Evolutionary conservation across 2,797 vertebrate species (phyloP), one percentile per base, ranked within the genome.

Genomic region (Acipenser oxyrinchus): DNA sequence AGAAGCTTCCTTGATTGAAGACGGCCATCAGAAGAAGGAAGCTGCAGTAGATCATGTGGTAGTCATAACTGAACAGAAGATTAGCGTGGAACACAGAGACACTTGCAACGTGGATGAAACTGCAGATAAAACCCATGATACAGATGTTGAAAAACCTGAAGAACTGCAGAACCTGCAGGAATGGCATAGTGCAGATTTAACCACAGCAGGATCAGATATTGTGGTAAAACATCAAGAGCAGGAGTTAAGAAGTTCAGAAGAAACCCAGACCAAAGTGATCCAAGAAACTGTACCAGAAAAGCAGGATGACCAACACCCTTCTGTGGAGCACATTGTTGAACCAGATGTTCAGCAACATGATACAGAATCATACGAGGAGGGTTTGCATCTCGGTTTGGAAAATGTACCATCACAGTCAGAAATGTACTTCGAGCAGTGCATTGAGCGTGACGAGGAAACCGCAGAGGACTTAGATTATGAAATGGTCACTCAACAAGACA

Each of bases 401-500:
- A 74, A 53, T 52, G 72, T 61, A 2, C 66, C 63, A 49, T 66
- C 68, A 61, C 72, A 76, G 6, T 13, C 68, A 70, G 75, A 77
- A 12, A 23, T 68, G 51, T 68, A 66, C 60, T 73, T 71, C 10
- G 69, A 75, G 58, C 80, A 73, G 23, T 72, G 53, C 53, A 50
- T 6, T 51, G 65, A 70, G 11, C 15, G 63, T 69, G 78, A 76
- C 61, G 89, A 90, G 68, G 84, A 84, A 64, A 78, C 83, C 0
- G 71, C 76, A 6, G 91, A 92, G 64, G 88, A 90, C 59, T 76
- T 87, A 53, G 88, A 84, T 70, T 94, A 91, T 73, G 94, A 94
- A 70, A 76, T 93, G 5, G 84, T 94, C 74, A 83, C 78, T 4
- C 78, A 85, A 73, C 82, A 92, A 74, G 91, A 94, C 51, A 74